phyloP scores from a whole-genome alignment of 1,140 invertebrate species.

The Trachymyrmex cornetzi region DNA sequence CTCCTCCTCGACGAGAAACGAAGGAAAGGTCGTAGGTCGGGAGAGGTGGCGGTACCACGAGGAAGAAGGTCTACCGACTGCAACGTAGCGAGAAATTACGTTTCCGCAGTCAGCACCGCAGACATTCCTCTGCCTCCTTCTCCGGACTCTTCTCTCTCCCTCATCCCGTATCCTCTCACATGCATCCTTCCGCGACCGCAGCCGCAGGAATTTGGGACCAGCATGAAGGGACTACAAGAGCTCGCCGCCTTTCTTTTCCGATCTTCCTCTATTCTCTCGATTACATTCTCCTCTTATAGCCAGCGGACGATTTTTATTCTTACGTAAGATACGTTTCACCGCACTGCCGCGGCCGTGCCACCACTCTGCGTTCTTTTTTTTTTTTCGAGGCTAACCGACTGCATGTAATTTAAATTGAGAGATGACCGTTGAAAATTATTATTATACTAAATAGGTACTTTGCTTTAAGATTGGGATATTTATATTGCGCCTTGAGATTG shows the following conservation, averaged over 20 bases:
- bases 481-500: not conserved
- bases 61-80: conserved; percentile 73
- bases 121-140: conserved; percentile 72
- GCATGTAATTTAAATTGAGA: not conserved
- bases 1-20: conserved; percentile 8
- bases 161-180: not conserved
- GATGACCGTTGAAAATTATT: not conserved
- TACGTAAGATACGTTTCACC: not conserved
- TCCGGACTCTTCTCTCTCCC: too few relatives aligned
- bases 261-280: conserved; percentile 13
- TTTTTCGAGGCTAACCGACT: too few relatives aligned
- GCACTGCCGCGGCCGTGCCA: too few relatives aligned
- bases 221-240: not conserved
- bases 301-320: not conserved
- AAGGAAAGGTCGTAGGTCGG: conserved; percentile 54
- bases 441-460: not conserved
- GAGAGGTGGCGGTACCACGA: conserved; percentile 39
- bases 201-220: conserved; percentile 64
- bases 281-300: not conserved
- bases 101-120: conserved; percentile 76
- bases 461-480: not conserved
- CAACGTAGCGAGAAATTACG: conserved; percentile 77
- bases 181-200: conserved; percentile 46
- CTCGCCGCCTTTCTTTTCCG: conserved; percentile 37
- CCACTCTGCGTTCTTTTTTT: too few relatives aligned